phyloP scores from a whole-genome alignment of 1,140 invertebrate genomes.

The Drosophila asahinai region DNA sequence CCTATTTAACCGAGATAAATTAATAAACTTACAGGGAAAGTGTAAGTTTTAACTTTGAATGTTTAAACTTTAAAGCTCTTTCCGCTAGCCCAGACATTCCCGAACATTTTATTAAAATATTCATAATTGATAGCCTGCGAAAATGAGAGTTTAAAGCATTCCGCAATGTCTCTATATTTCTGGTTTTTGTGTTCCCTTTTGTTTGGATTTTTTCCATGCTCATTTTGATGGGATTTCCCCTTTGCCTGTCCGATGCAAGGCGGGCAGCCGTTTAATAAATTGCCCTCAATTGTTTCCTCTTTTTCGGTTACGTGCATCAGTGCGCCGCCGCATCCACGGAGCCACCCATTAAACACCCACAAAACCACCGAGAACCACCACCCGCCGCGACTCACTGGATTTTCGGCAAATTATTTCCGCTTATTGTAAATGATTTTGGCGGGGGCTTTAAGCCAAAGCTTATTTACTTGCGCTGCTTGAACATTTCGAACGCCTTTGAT shows the following conservation, averaged over 20 bases:
- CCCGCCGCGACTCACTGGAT: conserved; percentile 13
- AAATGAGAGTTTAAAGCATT: conserved; percentile 41
- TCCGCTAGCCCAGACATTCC: not conserved
- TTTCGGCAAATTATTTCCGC: conserved; percentile 55
- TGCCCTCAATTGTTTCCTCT: conserved; percentile 46
- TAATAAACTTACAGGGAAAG: too few species aligned
- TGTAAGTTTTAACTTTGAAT: not conserved
- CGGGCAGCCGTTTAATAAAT: conserved; percentile 45
- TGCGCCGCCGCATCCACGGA: conserved; percentile 20
- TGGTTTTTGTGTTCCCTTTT: conserved; percentile 16
- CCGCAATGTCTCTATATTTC: conserved; percentile 21
- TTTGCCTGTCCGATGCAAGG: conserved; percentile 32
- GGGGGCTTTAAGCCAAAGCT: conserved; percentile 41
- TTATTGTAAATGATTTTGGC: conserved; percentile 50
- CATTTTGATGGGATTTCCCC: conserved; percentile 1
- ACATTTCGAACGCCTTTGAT: conserved; percentile 41
- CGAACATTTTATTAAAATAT: conserved; percentile 13
- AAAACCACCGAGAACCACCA: not conserved
- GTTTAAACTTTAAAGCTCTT: not conserved
- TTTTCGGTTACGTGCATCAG: conserved; percentile 43
- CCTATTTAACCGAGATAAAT: too few species aligned
- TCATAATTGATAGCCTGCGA: conserved; percentile 21
- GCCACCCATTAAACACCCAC: conserved; percentile 9
- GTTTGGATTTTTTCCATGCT: conserved; percentile 17
- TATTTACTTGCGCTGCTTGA: conserved; percentile 27